Base-by-base conservation (phyloP, 2,113 vertebrate species). In the Nematolebias whitei region DNA sequence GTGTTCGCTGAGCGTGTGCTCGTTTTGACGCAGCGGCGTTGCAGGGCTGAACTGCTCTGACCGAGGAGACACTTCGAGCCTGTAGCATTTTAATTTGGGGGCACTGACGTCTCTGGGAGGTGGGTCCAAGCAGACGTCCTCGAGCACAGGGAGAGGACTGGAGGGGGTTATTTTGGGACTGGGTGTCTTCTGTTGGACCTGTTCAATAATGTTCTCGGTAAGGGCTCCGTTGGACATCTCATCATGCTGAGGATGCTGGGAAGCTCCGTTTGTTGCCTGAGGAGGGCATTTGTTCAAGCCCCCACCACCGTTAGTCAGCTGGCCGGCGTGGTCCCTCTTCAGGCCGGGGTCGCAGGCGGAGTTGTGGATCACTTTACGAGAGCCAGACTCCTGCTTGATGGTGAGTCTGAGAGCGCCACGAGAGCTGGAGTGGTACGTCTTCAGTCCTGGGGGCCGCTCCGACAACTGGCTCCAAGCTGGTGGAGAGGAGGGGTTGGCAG, bases 381-480 rank as follows among this genome's bases (percentile, higher is more conserved):
- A 92, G 61, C 93, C 92, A 0, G 91, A 92, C 77, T 93, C 92
- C 5, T 94, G 93, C 82, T 93, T 94, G 84, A 94, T 94, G 80
- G 92, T 94, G 80, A 94, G 92, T 48, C 92, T 82, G 49, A 94
- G 91, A 0, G 85, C 88, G 11, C 93, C 93, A 4, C 90, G 85
- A 49, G 87, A 91, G 70, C 93, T 93, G 77, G 93, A 93, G 26
- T 89, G 87, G 74, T 94, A 94, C 1, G 92, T 94, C 86, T 89
- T 93, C 29, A 93, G 90, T 12, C 92, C 91, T 0, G 91, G 92
- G 3, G 93, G 92, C 0, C 92, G 87, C 63, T 92, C 89, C 0
- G 92, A 91, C n/a, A 92, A 82, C 6, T 89, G 38, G 12, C 87
- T 79, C 92, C 92, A 93, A 1, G 90, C 76, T 2, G 90, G 90